Percentiles rank a stretch among this genome's conserved stretches.
Evolutionary conservation across 2,797 vertebrate genomes (phyloP).

Genomic region (Mycteria americana): DNA sequence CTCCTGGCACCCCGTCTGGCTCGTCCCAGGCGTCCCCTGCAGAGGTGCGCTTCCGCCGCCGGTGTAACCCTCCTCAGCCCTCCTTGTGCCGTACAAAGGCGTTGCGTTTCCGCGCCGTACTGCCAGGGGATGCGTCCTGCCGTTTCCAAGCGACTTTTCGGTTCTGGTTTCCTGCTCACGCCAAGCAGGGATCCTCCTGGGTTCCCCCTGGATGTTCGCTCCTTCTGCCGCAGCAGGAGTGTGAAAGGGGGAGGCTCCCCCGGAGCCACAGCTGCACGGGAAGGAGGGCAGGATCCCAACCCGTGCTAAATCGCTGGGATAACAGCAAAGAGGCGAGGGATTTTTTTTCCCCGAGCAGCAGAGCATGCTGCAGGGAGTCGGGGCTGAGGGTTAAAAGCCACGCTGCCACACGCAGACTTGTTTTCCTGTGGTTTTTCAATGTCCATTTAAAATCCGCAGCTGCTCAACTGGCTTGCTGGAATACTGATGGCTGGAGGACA

Average conservation of each 20-base stretch:
- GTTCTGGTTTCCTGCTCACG: neutral
- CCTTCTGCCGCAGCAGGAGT: neutral
- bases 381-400: neutral
- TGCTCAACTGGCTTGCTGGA: neutral
- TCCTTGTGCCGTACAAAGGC: neutral
- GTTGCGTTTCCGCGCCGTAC: neutral
- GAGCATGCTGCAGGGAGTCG: neutral
- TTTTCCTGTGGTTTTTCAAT: neutral
- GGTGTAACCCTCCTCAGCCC: neutral
- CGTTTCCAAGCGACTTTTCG: neutral
- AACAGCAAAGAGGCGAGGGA: neutral
- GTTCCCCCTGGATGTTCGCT: neutral
- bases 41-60: neutral
- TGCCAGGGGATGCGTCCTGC: neutral
- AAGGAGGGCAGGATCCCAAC: neutral
- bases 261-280: accelerated
- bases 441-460: neutral
- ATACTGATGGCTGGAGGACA: neutral
- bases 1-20: neutral
- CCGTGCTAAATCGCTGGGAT: accelerated
- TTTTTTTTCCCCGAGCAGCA: neutral
- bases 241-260: neutral
- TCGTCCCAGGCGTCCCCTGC: neutral
- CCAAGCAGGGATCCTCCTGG: neutral
- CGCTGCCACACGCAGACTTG: accelerated